Conservation (phyloP, 2,113 vertebrate genomes). For the Murina feae region DNA sequence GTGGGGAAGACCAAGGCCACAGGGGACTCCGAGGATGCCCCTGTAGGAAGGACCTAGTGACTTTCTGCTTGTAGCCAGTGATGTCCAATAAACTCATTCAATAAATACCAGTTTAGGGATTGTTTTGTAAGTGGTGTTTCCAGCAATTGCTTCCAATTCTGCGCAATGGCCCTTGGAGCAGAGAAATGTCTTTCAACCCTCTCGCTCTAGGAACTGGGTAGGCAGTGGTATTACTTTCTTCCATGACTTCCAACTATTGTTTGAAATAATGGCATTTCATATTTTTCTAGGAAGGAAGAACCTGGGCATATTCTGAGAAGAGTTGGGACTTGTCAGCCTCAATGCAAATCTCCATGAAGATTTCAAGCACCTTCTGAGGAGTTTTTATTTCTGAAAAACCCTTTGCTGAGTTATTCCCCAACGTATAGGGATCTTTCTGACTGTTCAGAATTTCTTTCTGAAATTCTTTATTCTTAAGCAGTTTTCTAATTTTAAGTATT, state of each 20-base stretch:
- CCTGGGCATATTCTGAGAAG: neutral
- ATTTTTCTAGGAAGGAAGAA: neutral
- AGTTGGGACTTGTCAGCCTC: neutral
- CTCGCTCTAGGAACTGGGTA: neutral
- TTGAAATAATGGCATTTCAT: neutral
- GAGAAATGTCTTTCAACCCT: neutral
- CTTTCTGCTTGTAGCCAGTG: neutral
- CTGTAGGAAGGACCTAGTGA: neutral
- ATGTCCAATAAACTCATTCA: neutral
- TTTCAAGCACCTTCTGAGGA: neutral
- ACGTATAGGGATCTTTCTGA: neutral
- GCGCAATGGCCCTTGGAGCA: neutral
- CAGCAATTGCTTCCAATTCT: neutral
- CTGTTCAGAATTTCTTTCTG: neutral
- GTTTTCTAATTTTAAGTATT: slow-evolving; percentile 4
- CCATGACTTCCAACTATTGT: neutral
- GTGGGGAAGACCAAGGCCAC: neutral
- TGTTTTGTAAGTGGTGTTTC: neutral
- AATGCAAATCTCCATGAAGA: neutral
- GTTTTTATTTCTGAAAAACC: neutral
- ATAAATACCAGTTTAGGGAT: neutral
- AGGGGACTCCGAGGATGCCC: neutral
- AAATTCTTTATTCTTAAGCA: neutral
- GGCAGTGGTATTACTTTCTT: neutral
- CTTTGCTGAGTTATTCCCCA: neutral